Evolutionary conservation across 2,888 invertebrate genomes (phyloP), one percentile per base, ranked within the genome.

Genomic region (Dilophus febrilis): DNA sequence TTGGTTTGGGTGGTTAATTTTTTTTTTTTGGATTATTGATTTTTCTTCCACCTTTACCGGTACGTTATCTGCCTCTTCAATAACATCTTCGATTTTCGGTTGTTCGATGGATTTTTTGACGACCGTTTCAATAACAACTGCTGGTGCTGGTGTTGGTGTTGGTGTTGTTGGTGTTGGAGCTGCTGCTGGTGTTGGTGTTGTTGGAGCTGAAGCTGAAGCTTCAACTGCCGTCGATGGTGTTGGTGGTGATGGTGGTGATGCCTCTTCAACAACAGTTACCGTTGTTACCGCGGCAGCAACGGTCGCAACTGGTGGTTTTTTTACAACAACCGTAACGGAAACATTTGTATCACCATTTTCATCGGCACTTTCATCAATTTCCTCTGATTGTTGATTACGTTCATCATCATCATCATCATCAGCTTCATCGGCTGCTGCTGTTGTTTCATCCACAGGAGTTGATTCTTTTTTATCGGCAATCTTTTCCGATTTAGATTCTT

Each of bases 381-480:
- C 40, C n/a, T 28, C 26, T 27, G 26, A 8, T 40, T 14, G 34
- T 28, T 40, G 37, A 7, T 35, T 35, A 28, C 19, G 18, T 11
- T 32, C 36, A 17, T 43, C 33, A 19, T 44, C 41, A 2, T 27
- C 41, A 18, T 40, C 33, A 8, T 34, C 40, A 26, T 38, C 26
- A 19, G 11, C 35, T 8, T 31, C 38, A 26, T 34, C 38, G 4
- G 11, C 27, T 14, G 38, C 11, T 38, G 31, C 10, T 22, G 22
- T 8, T 26, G 22, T 13, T 19, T 35, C n/a, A 2, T 22, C 5
- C 6, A 27, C 14, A 14, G 17, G 12, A 6, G 37, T 37, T 2
- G 29, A 11, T 11, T 37, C 11, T 29, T 29, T 37, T 37, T 29
- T 26, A 37, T 35, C 35, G 3, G 8, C 17, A 12, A 19, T n/a